Evolutionary conservation across 1,140 invertebrate species (phyloP), one percentile per base, ranked within the genome.

Genomic region (Drosophila sechellia): DNA sequence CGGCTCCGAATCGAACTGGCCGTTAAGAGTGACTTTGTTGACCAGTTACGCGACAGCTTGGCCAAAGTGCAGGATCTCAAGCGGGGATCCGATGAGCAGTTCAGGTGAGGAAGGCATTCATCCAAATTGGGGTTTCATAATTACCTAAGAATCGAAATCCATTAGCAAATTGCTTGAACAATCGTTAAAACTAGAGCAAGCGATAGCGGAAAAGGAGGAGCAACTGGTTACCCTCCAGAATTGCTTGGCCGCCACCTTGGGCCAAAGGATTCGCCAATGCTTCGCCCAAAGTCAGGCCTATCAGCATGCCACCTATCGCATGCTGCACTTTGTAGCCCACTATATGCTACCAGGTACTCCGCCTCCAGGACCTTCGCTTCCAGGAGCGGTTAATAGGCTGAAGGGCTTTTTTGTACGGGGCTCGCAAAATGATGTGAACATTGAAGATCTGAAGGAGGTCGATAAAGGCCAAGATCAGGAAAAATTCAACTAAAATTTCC

Each of bases 201-300:
- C 31, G 0, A 4, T 73, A 3, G 59, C 77, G 27, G 34, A 58
- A 15, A 84, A 80, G 37, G 46, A 89, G 12, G 64, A 77, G 10
- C 63, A 83, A 11, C 27, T 90, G 45, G 27, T 39, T 4, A 84
- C 69, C 2, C 37, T 90, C 8, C 64, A 90, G 40, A 80, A 79
- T 8, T 90, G 87, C 31, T 60, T 90, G n/a, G 77, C 83, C 8
- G 89, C 79, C 65, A 91, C 89, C 0, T 43, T 90, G 64, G 87
- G 84, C 1, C 77, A 90, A 10, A 81, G 87, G 22, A 76, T 90
- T 1, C 77, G 79, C 0, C 80, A 84, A 22, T 89, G 80, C 35
- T 77, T 87, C 11, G 56, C 66, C 37, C 71, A 84, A 37, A 50
- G 65, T 8, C 60, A 73, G 39, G 31, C 37, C 5, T 90, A 90